Conservation (phyloP, 1,140 invertebrate species). For the Pogonomyrmex californicus region DNA sequence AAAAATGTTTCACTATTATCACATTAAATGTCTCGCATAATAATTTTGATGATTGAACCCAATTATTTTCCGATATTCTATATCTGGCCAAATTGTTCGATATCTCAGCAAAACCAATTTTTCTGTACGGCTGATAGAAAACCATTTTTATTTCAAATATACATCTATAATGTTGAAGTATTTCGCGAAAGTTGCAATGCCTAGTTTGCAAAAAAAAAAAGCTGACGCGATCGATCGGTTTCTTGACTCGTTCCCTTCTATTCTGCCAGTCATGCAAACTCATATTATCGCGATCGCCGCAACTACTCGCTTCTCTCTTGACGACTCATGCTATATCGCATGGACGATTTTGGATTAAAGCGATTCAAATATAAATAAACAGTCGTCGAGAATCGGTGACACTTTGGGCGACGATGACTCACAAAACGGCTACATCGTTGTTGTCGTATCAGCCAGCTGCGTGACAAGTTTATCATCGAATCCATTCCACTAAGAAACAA, state of each 20-base stretch:
- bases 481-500: background rate
- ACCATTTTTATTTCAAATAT: background rate
- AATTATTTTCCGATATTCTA: no score
- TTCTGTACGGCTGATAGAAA: background rate
- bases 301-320: background rate
- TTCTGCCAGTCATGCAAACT: conserved; percentile 17
- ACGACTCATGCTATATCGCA: conserved; percentile 42
- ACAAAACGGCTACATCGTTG: background rate
- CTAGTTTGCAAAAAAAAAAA: background rate
- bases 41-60: no score
- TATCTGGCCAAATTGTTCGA: no score
- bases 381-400: conserved; percentile 31
- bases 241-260: background rate
- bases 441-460: background rate
- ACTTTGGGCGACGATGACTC: conserved; percentile 51
- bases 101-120: no score
- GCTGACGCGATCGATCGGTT: background rate
- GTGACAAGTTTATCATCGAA: background rate
- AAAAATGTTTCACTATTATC: no score
- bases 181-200: no score
- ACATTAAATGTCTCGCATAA: no score
- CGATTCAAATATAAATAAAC: conserved; percentile 65
- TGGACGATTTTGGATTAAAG: conserved; percentile 20
- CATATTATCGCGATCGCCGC: background rate
- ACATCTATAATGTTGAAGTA: background rate